Percentiles rank a stretch among this genome's conserved stretches.
These are phyloP conservation scores for Hirtodrosophila alboralis DNA, from an alignment of 2,888 invertebrate species.

Conservation along the genomic window DNA sequence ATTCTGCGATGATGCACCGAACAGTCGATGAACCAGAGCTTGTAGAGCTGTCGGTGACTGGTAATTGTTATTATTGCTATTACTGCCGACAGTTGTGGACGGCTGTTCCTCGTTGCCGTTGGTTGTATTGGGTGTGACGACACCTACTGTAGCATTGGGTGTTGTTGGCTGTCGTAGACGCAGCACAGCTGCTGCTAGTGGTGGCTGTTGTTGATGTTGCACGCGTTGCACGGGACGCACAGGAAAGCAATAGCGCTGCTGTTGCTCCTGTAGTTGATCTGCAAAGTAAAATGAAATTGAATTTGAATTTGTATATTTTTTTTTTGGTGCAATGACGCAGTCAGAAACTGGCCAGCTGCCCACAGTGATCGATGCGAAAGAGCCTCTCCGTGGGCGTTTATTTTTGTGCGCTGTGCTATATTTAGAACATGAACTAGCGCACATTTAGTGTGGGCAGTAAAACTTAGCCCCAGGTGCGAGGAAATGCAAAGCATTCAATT, in stretches of 20 bases:
- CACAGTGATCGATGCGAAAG: conserved; percentile 36
- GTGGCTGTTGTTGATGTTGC: conserved; percentile 59
- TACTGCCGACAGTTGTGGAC: conserved; percentile 28
- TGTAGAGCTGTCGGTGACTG: conserved; percentile 39
- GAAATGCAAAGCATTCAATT: no score
- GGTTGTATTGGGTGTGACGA: conserved; percentile 81
- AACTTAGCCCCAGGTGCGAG: conserved; percentile 41
- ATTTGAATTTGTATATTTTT: conserved; percentile 4
- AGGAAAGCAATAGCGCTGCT: conserved; percentile 83
- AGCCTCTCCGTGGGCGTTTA: conserved; percentile 63
- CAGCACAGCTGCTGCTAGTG: conserved; percentile 32
- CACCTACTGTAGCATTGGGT: conserved; percentile 78
- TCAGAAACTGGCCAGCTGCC: conserved; percentile 53
- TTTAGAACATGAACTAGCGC: conserved; percentile 74
- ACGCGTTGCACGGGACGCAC: conserved; percentile 83
- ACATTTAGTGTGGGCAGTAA: conserved; percentile 40
- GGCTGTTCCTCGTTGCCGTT: conserved; percentile 51
- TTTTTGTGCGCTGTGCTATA: conserved; percentile 59
- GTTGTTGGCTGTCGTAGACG: conserved; percentile 65
- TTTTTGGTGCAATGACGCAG: conserved; percentile 42
- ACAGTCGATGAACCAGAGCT: conserved; percentile 46
- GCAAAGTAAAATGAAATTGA: conserved; percentile 22
- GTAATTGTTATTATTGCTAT: conserved; percentile 13
- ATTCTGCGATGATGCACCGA: conserved; percentile 33
- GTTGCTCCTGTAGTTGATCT: conserved; percentile 81